These are phyloP conservation scores for Pseudococcus jackbeardsleyi DNA, from an alignment of 2,888 invertebrate species.

Conservation along the genomic window DNA sequence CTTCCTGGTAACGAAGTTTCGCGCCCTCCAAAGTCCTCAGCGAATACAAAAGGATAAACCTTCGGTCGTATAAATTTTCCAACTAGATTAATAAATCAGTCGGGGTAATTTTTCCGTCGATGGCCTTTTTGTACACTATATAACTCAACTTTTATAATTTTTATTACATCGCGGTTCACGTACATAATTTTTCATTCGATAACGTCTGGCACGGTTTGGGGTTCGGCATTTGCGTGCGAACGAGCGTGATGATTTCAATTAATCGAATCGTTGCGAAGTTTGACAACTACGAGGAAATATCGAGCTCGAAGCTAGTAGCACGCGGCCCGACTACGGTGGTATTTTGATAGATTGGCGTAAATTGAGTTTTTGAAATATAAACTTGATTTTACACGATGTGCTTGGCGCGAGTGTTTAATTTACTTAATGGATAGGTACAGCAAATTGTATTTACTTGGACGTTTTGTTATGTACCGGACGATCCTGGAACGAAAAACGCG, in stretches of 20 bases:
- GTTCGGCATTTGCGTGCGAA: conserved; percentile 7
- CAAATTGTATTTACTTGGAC: conserved; percentile 4
- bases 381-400: conserved; percentile 40
- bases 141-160: neutral
- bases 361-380: conserved; percentile 45
- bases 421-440: conserved; percentile 37
- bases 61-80: neutral
- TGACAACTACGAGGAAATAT: conserved; percentile 44
- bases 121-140: neutral
- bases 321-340: neutral
- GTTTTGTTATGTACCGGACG: neutral
- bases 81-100: neutral
- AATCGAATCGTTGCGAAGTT: conserved; percentile 46
- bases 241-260: conserved; percentile 41
- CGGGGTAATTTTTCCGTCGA: neutral
- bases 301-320: neutral
- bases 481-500: neutral
- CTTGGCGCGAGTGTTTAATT: conserved; percentile 32
- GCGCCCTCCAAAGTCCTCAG: neutral
- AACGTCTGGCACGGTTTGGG: neutral
- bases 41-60: neutral
- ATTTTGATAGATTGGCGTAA: conserved; percentile 53
- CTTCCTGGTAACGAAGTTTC: neutral
- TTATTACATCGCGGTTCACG: neutral
- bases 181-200: conserved; percentile 40